Conservation (phyloP, 2,113 vertebrate genomes). For the Percopsis transmontana region DNA sequence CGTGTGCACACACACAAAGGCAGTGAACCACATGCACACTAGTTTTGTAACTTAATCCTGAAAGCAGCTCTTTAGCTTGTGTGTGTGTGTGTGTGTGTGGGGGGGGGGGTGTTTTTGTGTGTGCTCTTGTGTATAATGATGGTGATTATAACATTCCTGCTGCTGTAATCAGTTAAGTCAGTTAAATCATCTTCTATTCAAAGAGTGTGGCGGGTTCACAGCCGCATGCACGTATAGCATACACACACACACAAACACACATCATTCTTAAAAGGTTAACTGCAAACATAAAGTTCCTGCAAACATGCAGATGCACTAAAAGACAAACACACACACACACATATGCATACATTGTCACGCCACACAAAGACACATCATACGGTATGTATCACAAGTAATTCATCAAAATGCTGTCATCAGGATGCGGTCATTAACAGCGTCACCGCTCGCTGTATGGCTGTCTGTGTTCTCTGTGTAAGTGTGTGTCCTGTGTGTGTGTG, state of each 20-base stretch:
- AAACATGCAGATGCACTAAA: background rate
- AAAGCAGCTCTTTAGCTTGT: constrained; percentile 1
- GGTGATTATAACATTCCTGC: constrained; percentile 54
- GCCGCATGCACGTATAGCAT: background rate
- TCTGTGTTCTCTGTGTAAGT: constrained; percentile 28
- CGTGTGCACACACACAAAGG: constrained; percentile 3
- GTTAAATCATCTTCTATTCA: background rate
- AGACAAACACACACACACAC: constrained; percentile 28
- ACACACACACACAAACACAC: background rate
- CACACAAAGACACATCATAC: constrained; percentile 8
- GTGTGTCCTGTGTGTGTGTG: constrained; percentile 18
- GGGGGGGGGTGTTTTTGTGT: background rate
- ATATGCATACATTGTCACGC: constrained; percentile 20
- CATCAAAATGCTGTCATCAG: constrained; percentile 76
- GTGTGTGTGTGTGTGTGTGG: too few species aligned
- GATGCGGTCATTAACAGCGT: constrained; percentile 73
- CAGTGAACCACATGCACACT: background rate
- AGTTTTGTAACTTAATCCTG: background rate
- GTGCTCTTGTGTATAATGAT: constrained; percentile 29
- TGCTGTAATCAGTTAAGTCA: background rate
- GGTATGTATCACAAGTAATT: constrained; percentile 73
- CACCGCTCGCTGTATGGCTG: constrained; percentile 61
- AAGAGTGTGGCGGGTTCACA: background rate
- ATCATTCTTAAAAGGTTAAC: background rate
- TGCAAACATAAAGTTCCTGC: background rate